A percentile compares a stretch with the other conserved stretches of the same genome.
Conservation (phyloP, 2,888 invertebrate genomes). For the Zelleria hepariella region DNA sequence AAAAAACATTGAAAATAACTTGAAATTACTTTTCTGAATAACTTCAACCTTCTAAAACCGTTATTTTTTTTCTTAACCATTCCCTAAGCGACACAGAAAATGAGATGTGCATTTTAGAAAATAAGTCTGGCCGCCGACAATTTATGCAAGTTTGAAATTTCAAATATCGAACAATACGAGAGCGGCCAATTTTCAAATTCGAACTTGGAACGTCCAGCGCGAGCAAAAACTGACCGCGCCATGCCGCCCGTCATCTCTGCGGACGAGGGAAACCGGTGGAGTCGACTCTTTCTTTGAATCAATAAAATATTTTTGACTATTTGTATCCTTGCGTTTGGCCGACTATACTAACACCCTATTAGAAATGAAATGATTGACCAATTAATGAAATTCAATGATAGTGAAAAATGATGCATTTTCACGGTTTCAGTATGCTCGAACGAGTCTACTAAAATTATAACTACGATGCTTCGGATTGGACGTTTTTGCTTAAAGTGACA, state of each 20-base stretch:
- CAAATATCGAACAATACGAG: conserved; percentile 50
- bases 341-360: too few relatives aligned
- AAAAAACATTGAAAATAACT: not conserved
- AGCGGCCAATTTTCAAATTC: conserved; percentile 69
- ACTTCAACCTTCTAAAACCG: too few relatives aligned
- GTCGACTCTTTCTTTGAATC: conserved; percentile 16
- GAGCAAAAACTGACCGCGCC: conserved; percentile 68
- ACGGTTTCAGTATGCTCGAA: too few relatives aligned
- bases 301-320: conserved; percentile 7
- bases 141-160: conserved; percentile 61
- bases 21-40: too few relatives aligned
- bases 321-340: not conserved
- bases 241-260: conserved; percentile 61
- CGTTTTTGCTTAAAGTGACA: too few relatives aligned
- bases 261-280: conserved; percentile 28
- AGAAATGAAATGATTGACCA: too few relatives aligned
- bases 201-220: conserved; percentile 70
- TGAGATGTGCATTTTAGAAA: conserved; percentile 4
- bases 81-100: not conserved
- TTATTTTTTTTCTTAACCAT: not conserved
- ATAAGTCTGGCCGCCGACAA: conserved; percentile 22
- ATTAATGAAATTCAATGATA: too few relatives aligned
- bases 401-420: too few relatives aligned
- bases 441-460: too few relatives aligned
- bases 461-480: too few relatives aligned